Percentiles rank a stretch among this genome's conserved stretches.
Evolutionary conservation across 2,888 invertebrate genomes (phyloP).

Genomic region (Cerastis rubricosa): DNA sequence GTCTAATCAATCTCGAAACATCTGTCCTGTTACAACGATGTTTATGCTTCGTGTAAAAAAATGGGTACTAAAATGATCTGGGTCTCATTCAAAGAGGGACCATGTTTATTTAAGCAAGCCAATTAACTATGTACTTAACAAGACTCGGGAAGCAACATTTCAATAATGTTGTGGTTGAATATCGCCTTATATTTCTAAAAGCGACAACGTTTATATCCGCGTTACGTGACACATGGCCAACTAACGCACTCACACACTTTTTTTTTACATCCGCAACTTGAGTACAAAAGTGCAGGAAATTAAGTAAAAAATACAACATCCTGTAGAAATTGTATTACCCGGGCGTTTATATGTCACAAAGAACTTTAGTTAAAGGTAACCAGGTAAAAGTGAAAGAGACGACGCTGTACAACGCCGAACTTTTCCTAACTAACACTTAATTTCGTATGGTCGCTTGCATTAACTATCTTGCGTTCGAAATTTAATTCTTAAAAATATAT

Average conservation of each 20-base stretch:
- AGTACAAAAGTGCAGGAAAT: slow-evolving; percentile 34
- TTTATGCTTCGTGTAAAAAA: background rate
- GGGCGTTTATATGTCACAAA: slow-evolving; percentile 6
- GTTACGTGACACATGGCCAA: slow-evolving; percentile 35
- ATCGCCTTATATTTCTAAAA: slow-evolving; percentile 24
- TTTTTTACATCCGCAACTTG: slow-evolving; percentile 33
- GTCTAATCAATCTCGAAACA: background rate
- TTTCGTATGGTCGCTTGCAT: background rate
- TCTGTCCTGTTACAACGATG: background rate
- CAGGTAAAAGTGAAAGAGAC: background rate
- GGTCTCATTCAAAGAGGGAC: background rate
- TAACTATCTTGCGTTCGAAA: background rate
- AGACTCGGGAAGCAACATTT: background rate
- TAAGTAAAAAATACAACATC: slow-evolving; percentile 46
- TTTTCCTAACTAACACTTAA: background rate
- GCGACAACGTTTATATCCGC: slow-evolving; percentile 20
- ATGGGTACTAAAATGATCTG: background rate
- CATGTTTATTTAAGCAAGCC: background rate
- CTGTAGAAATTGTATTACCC: slow-evolving; percentile 23
- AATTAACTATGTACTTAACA: background rate
- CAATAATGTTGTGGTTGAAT: background rate
- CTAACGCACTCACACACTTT: slow-evolving; percentile 9
- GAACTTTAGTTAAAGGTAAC: background rate
- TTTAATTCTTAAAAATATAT: background rate
- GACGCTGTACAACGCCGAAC: background rate